phyloP scores from a whole-genome alignment of 2,113 vertebrate genomes.

The Origma solitaria region DNA sequence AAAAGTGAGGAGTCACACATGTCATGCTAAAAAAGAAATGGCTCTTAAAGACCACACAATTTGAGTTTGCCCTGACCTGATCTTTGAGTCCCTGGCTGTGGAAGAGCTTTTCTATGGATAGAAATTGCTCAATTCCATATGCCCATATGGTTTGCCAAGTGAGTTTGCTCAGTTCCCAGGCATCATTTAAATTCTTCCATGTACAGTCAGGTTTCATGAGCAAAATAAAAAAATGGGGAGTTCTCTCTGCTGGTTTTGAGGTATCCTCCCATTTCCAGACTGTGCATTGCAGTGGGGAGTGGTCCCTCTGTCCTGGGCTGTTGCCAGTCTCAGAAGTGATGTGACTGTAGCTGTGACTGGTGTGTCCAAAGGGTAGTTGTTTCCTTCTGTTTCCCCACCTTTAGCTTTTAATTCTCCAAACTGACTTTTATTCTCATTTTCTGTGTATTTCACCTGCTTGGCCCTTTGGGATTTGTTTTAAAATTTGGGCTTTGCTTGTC shows the following conservation, averaged over 20 bases:
- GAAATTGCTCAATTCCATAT: neutral
- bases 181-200: neutral
- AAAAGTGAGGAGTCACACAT: neutral
- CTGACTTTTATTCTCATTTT: neutral
- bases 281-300: neutral
- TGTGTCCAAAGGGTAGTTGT: neutral
- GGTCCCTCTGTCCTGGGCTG: neutral
- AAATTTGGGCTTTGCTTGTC: neutral
- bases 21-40: neutral
- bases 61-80: neutral
- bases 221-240: neutral
- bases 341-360: neutral
- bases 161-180: neutral
- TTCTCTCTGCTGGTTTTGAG: neutral
- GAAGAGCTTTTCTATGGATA: neutral
- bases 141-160: neutral
- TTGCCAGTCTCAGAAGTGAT: neutral
- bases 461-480: neutral
- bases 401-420: neutral
- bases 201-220: neutral
- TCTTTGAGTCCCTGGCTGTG: neutral
- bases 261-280: neutral
- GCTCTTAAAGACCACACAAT: neutral
- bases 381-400: rapidly evolving
- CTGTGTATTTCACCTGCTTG: neutral